A percentile compares a stretch with the other conserved stretches of the same genome.
Conservation (phyloP, 2,888 invertebrate species). For the Spicauda simplicius region DNA sequence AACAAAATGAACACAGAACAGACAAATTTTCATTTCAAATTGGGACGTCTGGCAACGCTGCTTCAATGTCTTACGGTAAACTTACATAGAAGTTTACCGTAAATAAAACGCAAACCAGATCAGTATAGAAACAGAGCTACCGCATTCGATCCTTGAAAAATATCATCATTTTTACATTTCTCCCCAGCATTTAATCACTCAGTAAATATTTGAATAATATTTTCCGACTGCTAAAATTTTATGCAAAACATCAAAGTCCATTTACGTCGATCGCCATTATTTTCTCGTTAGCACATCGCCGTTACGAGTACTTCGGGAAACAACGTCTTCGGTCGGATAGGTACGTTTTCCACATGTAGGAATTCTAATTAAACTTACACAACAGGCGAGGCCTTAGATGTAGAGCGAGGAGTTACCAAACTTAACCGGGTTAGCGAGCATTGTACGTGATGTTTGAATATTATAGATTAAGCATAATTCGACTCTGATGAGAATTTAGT, state of each 20-base stretch:
- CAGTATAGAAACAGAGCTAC: neutral
- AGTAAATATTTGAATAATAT: conserved; percentile 23
- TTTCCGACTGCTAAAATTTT: conserved; percentile 29
- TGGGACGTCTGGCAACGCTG: too few species aligned
- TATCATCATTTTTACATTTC: neutral
- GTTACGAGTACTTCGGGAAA: conserved; percentile 17
- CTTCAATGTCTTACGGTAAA: too few species aligned
- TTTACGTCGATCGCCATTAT: conserved; percentile 33
- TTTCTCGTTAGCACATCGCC: conserved; percentile 36
- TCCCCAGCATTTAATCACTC: neutral
- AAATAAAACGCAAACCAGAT: too few species aligned
- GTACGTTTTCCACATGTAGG: conserved; percentile 31
- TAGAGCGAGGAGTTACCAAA: conserved; percentile 38
- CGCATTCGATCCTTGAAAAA: neutral
- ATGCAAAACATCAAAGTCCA: conserved; percentile 27
- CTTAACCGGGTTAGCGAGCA: conserved; percentile 32
- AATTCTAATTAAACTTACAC: conserved; percentile 44
- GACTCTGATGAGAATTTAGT: too few species aligned
- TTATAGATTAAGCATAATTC: too few species aligned
- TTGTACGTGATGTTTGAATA: conserved; percentile 38
- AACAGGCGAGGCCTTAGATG: conserved; percentile 31
- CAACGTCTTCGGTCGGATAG: conserved; percentile 35
- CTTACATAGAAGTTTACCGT: too few species aligned
- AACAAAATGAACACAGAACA: too few species aligned
- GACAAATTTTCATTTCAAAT: too few species aligned